Percentiles rank a stretch among this genome's conserved stretches.
phyloP scores from a whole-genome alignment of 2,797 vertebrate species.

The Sebastes taczanowskii region DNA sequence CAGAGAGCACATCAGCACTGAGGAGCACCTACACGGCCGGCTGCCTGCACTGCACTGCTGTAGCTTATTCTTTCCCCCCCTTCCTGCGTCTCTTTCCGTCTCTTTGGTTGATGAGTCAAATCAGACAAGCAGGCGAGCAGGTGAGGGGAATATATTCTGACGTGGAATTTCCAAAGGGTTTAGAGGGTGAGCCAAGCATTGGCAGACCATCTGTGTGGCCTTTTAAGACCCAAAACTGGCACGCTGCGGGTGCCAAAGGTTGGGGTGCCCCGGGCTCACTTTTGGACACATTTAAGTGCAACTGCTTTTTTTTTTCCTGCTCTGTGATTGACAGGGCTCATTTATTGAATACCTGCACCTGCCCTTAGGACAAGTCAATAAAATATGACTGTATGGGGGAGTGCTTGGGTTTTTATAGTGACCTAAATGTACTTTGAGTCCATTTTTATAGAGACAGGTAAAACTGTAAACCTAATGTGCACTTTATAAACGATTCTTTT shows the following conservation, averaged over 20 bases:
- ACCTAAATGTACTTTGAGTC: not conserved
- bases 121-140: slow-evolving; percentile 41
- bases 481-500: no score
- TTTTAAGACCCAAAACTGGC: slow-evolving; percentile 47
- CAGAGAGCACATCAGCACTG: not conserved
- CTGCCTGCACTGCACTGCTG: not conserved
- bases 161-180: slow-evolving; percentile 52
- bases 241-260: slow-evolving; percentile 30
- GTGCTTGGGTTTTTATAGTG: not conserved
- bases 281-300: slow-evolving; percentile 14
- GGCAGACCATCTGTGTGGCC: slow-evolving; percentile 54
- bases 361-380: not conserved
- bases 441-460: not conserved
- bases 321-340: slow-evolving; percentile 25
- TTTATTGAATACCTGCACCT: slow-evolving; percentile 17
- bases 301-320: not conserved
- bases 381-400: not conserved
- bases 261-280: slow-evolving; percentile 12
- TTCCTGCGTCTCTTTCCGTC: not conserved
- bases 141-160: slow-evolving; percentile 54
- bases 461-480: no score
- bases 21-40: not conserved
- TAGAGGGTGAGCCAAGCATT: slow-evolving; percentile 29
- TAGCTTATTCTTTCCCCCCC: not conserved
- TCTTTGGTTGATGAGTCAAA: slow-evolving; percentile 35